Base-by-base conservation (phyloP, 2,797 vertebrate species). In the Clarias platycephalus region DNA sequence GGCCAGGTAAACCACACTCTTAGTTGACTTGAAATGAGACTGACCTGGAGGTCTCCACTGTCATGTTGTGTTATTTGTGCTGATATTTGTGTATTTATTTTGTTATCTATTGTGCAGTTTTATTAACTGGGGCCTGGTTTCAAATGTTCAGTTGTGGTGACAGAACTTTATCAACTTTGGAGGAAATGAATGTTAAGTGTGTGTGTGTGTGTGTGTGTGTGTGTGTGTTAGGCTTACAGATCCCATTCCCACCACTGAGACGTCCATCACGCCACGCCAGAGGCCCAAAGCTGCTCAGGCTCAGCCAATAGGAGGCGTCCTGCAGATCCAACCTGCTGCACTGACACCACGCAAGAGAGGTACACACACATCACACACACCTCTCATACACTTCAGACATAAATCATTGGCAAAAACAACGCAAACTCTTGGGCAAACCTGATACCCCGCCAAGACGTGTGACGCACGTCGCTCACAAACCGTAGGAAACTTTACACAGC, bases 221-320 rank as follows among this genome's bases (percentile, higher is more conserved):
- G 3, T 85, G 34, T 72, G 28, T 79, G 10, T 70, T 76, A 99
- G 98, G 92, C 94, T 99, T 90, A 99, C 97, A 4, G 98, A 99
- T 91, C 97, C 97, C 80, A 95, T 98, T 92, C 97, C 97, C 85
- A 97, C 98, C 2, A 99, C 96, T 81, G 98, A 99, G 94, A 99
- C 98, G 0, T 99, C 98, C 90, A 99, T 99, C 90, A 97, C 97
- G 1, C 98, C 98, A 62, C 96, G 98, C 66, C 98, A 99, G 94
- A 95, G 98, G 87, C 98, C 98, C 86, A 99, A 99, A 94, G 97
- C 98, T 40, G 96, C 95, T 58, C 98, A 99, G 90, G 94, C 97
- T 15, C 96, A 95, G 90, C 85, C 94, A 6, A 88, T 93, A 83
- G 95, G 96, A 79, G 97, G 98, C 63, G 99, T 99, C 85, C 91